Evolutionary conservation across 2,888 invertebrate species (phyloP), one percentile per base, ranked within the genome.

Genomic region (Stictocephala bisonia): DNA sequence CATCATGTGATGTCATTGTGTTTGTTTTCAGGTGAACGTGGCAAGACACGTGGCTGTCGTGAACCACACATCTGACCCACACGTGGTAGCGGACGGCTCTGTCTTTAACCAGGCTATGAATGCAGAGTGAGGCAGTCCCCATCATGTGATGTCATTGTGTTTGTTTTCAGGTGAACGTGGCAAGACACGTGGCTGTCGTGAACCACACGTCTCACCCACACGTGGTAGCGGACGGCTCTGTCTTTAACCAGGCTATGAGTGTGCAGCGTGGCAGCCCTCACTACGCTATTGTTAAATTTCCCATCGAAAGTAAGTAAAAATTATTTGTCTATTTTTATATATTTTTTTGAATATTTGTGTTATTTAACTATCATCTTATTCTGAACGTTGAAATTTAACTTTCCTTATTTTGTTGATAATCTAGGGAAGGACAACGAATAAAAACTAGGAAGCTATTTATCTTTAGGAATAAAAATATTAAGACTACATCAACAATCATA

Each of bases 141-240:
- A n/a, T n/a, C n/a, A n/a, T n/a, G n/a, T n/a, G n/a, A n/a, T n/a
- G n/a, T n/a, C n/a, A n/a, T n/a, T n/a, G n/a, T n/a, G 15, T 53
- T 41, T 60, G 70, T 53, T 77, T 76, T 0, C 72, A 88, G 87
- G 83, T 86, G 26, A 88, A 92, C 80, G 82, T 94, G 22, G 86
- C 87, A 22, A 86, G 90, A 40, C 86, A 87, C 78, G 85, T 91
- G 1, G 89, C 90, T 0, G 86, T 95, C 0, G 89, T 93, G 9
- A 90, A 91, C 82, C 93, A 93, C 79, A 93, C 94, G 0, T 94
- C 96, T 0, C 97, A 97, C 83, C 95, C 96, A 0, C 96, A 95
- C 80, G 87, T 95, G 24, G 88, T 91, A 86, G 82, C 84, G 1
- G 90, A 93, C 80, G 92, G 93, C 3, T 90, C 90, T 31, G 89